A percentile compares a stretch with the other conserved stretches of the same genome.
Conservation (phyloP, 2,113 vertebrate species). For the Plestiodon gilberti region DNA sequence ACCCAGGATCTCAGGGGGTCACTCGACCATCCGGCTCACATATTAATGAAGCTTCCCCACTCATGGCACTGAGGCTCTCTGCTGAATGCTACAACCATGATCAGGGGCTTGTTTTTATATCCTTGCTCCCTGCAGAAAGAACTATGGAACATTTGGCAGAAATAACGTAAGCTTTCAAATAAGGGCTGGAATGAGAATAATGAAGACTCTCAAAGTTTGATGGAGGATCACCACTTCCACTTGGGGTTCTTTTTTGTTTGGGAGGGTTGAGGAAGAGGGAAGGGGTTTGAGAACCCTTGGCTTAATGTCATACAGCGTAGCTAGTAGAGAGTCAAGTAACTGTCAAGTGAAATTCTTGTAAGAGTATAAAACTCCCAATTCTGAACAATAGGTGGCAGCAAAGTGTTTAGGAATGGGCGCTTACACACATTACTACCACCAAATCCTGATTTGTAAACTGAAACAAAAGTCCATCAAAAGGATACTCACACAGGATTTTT, state of each 20-base stretch:
- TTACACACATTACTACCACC: not conserved
- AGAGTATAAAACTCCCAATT: not conserved
- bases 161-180: slow-evolving; percentile 67
- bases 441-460: not conserved
- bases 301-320: not conserved
- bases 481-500: not conserved
- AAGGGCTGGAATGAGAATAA: slow-evolving; percentile 47
- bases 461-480: not conserved
- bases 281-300: slow-evolving; percentile 2
- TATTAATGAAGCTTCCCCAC: not conserved
- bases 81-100: not conserved
- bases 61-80: not conserved
- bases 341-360: not conserved
- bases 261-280: not conserved
- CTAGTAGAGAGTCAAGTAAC: not conserved
- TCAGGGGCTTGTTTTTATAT: not conserved
- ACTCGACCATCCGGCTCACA: not conserved
- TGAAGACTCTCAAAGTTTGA: slow-evolving; percentile 36
- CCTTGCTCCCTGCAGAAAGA: slow-evolving; percentile 1
- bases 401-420: slow-evolving; percentile 10
- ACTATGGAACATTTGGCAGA: slow-evolving; percentile 13
- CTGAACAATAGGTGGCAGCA: slow-evolving; percentile 85
- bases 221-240: not conserved
- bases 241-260: not conserved
- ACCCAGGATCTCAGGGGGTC: too few species aligned